Percentiles rank a stretch among this genome's conserved stretches.
phyloP scores from a whole-genome alignment of 2,797 vertebrate species.

The Hirundo rustica region DNA sequence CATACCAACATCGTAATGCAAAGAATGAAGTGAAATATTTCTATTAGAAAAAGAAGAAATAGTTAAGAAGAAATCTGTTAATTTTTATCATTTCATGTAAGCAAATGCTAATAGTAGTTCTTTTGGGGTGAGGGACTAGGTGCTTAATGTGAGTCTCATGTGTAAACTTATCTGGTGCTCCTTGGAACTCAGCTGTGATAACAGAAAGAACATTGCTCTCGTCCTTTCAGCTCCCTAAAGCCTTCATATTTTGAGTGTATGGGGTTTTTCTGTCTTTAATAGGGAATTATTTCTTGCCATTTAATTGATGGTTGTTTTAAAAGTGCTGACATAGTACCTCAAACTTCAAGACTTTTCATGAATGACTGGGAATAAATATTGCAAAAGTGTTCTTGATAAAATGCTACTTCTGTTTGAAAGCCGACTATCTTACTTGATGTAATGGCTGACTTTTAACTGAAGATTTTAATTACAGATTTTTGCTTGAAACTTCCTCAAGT shows the following conservation, averaged over 20 bases:
- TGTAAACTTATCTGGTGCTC: neutral
- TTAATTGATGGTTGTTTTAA: neutral
- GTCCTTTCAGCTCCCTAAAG: slow-evolving; percentile 15
- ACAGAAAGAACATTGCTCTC: neutral
- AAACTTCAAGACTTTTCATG: neutral
- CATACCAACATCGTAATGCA: neutral
- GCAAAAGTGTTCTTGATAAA: neutral
- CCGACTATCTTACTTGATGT: neutral
- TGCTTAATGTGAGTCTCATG: neutral
- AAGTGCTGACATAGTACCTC: neutral
- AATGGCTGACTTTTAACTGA: neutral
- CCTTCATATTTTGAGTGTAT: neutral
- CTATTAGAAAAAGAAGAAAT: neutral
- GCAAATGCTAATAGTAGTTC: neutral
- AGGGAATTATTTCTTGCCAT: neutral
- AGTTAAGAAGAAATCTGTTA: neutral
- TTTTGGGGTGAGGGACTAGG: neutral
- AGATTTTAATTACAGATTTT: neutral
- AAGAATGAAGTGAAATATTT: neutral
- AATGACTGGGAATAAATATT: neutral
- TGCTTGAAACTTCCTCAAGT: neutral
- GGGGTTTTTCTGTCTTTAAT: neutral
- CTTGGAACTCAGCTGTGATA: neutral
- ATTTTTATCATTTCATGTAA: neutral
- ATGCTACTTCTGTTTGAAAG: neutral